Percentiles rank a stretch among this genome's conserved stretches.
Conservation (phyloP, 2,113 vertebrate species). For the Cryptomyrus ogoouensis region DNA sequence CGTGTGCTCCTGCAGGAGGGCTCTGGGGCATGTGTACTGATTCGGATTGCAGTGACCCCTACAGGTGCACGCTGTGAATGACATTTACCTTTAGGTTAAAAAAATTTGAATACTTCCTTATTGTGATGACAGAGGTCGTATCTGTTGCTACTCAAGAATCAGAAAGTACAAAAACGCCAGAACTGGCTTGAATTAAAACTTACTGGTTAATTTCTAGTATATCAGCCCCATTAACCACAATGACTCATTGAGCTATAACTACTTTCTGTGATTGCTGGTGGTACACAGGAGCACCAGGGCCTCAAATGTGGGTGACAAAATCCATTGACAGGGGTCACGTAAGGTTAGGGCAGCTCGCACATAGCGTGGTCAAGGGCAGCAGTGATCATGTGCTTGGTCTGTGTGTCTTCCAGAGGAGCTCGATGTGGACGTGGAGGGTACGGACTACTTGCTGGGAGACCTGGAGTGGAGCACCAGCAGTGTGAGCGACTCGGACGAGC, state of each 20-base stretch:
- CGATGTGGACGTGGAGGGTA: slow-evolving; percentile 78
- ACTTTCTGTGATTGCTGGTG: neutral
- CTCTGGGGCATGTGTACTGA: neutral
- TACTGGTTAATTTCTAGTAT: neutral
- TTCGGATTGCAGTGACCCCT: neutral
- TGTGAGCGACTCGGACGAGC: slow-evolving; percentile 84
- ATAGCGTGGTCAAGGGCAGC: neutral
- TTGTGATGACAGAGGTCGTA: neutral
- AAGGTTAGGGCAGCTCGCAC: neutral
- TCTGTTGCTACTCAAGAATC: neutral
- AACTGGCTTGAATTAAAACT: neutral
- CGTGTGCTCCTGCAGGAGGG: neutral
- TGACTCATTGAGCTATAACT: neutral
- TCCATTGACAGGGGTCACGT: neutral
- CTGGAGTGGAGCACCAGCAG: slow-evolving; percentile 91
- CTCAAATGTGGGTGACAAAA: neutral
- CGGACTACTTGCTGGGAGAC: slow-evolving; percentile 75
- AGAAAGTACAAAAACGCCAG: neutral
- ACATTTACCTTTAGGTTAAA: neutral
- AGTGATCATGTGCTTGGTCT: neutral
- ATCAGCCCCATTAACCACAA: neutral
- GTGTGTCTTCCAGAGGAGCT: slow-evolving; percentile 67
- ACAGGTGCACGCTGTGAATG: neutral
- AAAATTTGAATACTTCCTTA: neutral
- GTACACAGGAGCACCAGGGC: neutral